Conservation (phyloP, 2,113 vertebrate species). For the Silurus meridionalis region DNA sequence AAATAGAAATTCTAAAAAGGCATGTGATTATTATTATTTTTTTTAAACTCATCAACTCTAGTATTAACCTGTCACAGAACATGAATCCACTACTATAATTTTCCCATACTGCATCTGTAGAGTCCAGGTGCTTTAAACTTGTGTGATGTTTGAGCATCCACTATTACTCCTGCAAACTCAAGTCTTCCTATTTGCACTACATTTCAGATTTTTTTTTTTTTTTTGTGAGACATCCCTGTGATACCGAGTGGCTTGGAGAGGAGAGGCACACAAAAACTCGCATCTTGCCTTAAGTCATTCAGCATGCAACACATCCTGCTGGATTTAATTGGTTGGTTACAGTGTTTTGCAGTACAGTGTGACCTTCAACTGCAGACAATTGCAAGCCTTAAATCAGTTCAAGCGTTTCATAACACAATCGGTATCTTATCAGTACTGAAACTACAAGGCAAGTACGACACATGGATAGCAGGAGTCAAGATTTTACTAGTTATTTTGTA, state of each 20-base stretch:
- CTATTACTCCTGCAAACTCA: conserved; percentile 44
- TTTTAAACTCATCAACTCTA: background rate
- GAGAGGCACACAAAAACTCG: conserved; percentile 42
- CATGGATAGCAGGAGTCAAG: background rate
- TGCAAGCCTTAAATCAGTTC: conserved; percentile 55
- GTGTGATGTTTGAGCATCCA: conserved; percentile 28
- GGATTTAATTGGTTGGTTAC: conserved; percentile 27
- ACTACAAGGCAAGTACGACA: conserved; percentile 8
- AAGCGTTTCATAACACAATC: conserved; percentile 25
- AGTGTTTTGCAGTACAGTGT: conserved; percentile 31
- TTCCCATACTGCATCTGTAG: conserved; percentile 25
- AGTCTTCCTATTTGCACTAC: conserved; percentile 69
- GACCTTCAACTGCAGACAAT: conserved; percentile 22
- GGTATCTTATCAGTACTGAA: conserved; percentile 21
- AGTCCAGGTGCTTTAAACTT: conserved; percentile 17
- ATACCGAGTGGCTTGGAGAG: conserved; percentile 13
- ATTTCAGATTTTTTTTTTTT: conserved; percentile 8
- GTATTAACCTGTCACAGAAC: conserved; percentile 16
- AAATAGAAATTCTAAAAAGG: background rate
- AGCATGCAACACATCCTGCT: conserved; percentile 38
- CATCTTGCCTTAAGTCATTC: conserved; percentile 55
- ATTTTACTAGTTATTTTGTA: background rate
- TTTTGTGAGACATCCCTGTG: conserved; percentile 11
- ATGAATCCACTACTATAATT: background rate
- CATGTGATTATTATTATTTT: background rate